phyloP scores from a whole-genome alignment of 2,888 invertebrate genomes.

The Rhabditoides inermis region DNA sequence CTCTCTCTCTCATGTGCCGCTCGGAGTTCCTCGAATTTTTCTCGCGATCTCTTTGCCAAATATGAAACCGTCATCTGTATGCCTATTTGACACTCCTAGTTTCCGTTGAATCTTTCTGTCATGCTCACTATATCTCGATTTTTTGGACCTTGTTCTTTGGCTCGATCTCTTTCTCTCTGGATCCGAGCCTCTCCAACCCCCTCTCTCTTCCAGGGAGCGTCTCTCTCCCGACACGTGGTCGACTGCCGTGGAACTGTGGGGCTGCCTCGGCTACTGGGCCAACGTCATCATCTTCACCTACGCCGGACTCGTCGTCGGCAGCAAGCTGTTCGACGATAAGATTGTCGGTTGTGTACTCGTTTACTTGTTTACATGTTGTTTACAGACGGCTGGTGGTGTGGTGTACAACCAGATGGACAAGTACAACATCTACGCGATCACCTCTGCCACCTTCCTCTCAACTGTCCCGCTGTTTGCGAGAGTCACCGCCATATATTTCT shows the following conservation, averaged over 20 bases:
- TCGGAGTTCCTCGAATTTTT: no score
- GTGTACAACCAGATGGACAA: neutral
- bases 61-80: no score
- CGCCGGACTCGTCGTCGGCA: slow-evolving; percentile 54
- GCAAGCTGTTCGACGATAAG: slow-evolving; percentile 5
- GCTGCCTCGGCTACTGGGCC: slow-evolving; percentile 56
- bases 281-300: slow-evolving; percentile 63
- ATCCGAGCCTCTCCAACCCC: no score
- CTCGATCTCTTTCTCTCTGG: no score
- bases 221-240: slow-evolving; percentile 53
- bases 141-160: no score
- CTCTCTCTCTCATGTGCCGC: no score
- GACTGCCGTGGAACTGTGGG: slow-evolving; percentile 54
- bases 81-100: no score
- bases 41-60: no score
- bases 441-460: slow-evolving; percentile 1
- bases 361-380: neutral
- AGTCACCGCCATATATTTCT: slow-evolving; percentile 4
- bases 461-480: slow-evolving; percentile 11
- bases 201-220: slow-evolving; percentile 6
- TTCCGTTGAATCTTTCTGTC: no score
- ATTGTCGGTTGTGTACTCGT: neutral
- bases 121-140: no score
- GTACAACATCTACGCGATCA: neutral
- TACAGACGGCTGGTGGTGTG: neutral